phyloP scores from a whole-genome alignment of 2,888 invertebrate species.

The Ischnus inquisitorius region DNA sequence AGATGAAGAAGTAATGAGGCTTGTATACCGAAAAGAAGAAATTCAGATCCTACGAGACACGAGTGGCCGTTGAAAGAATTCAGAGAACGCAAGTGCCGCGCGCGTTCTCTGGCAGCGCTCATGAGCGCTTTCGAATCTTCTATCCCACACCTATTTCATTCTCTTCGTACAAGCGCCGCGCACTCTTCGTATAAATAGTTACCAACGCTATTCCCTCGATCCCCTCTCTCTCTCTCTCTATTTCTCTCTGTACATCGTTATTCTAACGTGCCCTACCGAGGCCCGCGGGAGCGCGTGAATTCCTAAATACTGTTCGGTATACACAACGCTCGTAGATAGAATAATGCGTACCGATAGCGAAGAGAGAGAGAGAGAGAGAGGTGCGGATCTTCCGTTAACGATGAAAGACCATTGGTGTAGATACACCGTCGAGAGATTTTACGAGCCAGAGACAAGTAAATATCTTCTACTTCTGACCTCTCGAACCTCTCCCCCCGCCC shows the following conservation, averaged over 20 bases:
- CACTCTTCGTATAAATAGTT: conserved; percentile 54
- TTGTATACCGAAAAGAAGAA: neutral
- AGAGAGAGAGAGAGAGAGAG: conserved; percentile 9
- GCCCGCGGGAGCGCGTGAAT: conserved; percentile 53
- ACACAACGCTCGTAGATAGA: conserved; percentile 24
- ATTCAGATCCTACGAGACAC: conserved; percentile 10
- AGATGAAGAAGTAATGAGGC: conserved; percentile 29
- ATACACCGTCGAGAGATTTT: conserved; percentile 47
- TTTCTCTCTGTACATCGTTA: conserved; percentile 53
- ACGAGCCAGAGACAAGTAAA: conserved; percentile 47
- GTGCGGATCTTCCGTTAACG: conserved; percentile 37
- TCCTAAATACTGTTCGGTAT: conserved; percentile 50
- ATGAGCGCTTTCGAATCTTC: conserved; percentile 40
- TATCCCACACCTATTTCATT: conserved; percentile 23
- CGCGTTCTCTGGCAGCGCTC: conserved; percentile 21
- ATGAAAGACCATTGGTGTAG: conserved; percentile 35
- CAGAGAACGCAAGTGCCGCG: conserved; percentile 23
- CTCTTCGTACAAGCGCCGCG: conserved; percentile 4
- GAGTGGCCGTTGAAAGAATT: conserved; percentile 39
- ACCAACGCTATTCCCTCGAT: conserved; percentile 43
- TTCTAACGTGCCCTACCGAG: conserved; percentile 23
- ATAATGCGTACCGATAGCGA: too few relatives aligned
- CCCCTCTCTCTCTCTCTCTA: conserved; percentile 47
- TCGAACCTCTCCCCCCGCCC: conserved; percentile 53
- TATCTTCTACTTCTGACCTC: conserved; percentile 4